These are phyloP conservation scores for Tenthredo notha DNA, from an alignment of 2,888 invertebrate species.

Conservation along the genomic window DNA sequence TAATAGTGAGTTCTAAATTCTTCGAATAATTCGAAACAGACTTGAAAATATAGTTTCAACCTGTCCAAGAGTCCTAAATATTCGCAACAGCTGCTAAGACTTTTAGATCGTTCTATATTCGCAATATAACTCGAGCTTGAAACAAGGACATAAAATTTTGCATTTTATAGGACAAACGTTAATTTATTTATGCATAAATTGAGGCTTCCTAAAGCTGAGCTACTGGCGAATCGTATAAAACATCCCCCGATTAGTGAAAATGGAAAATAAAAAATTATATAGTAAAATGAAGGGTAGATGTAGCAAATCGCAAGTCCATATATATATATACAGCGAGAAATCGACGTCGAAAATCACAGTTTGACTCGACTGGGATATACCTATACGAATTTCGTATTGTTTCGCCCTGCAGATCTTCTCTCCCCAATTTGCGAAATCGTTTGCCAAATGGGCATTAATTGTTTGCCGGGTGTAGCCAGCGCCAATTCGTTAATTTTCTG, in stretches of 20 bases:
- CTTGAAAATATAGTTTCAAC: background rate
- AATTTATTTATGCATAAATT: background rate
- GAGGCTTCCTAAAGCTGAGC: too few relatives aligned
- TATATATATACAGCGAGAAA: background rate
- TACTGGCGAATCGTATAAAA: too few relatives aligned
- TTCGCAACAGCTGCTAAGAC: background rate
- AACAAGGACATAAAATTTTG: background rate
- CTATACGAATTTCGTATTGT: background rate
- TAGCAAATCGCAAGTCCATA: background rate
- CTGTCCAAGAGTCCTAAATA: background rate
- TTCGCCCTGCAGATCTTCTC: background rate
- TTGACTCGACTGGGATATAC: background rate
- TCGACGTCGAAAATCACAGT: background rate
- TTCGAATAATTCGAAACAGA: background rate
- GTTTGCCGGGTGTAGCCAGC: slow-evolving; percentile 15
- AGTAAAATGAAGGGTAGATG: background rate
- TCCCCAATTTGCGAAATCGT: background rate
- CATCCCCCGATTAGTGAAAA: background rate
- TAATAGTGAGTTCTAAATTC: background rate
- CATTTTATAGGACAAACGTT: background rate
- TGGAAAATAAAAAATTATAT: background rate
- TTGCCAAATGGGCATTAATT: slow-evolving; percentile 24
- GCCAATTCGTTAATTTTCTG: slow-evolving; percentile 6
- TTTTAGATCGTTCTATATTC: background rate
- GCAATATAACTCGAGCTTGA: background rate